Percentiles rank a stretch among this genome's conserved stretches.
Conservation (phyloP, 2,797 vertebrate species). For the Tinamus major region DNA sequence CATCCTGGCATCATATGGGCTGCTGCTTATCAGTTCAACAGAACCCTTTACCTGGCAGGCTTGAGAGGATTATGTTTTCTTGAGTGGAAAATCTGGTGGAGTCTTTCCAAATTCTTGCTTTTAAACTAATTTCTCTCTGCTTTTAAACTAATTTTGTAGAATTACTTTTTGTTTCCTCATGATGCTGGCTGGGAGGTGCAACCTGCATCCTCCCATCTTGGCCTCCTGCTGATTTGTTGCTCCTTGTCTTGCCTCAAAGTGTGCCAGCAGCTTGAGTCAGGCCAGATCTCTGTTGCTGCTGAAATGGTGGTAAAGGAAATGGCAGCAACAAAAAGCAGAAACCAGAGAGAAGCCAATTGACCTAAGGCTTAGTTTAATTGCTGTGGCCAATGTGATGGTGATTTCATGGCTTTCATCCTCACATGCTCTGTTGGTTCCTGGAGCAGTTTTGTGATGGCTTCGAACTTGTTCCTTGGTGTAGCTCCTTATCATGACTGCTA, state of each 20-base stretch:
- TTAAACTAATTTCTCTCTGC: background rate
- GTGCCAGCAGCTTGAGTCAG: background rate
- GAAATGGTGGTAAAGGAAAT: background rate
- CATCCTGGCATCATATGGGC: background rate
- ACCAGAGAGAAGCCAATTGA: background rate
- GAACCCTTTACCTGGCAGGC: background rate
- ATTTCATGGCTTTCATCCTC: background rate
- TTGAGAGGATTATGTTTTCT: background rate
- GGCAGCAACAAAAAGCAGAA: background rate
- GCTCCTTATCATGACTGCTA: background rate
- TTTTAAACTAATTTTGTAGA: background rate
- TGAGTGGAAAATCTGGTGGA: background rate
- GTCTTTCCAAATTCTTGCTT: background rate
- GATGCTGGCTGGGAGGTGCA: background rate
- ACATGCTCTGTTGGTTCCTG: background rate
- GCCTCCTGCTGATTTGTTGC: background rate
- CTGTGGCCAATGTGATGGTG: background rate
- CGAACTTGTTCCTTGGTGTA: background rate
- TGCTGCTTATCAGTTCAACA: background rate
- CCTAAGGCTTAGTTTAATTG: background rate
- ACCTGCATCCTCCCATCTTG: rapidly evolving
- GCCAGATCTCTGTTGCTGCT: background rate
- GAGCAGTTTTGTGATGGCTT: background rate
- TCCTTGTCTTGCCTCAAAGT: background rate
- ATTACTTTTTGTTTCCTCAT: background rate